These are phyloP conservation scores for Steatocranus sp. DNA, from an alignment of 2,797 vertebrate genomes.

Conservation along the genomic window DNA sequence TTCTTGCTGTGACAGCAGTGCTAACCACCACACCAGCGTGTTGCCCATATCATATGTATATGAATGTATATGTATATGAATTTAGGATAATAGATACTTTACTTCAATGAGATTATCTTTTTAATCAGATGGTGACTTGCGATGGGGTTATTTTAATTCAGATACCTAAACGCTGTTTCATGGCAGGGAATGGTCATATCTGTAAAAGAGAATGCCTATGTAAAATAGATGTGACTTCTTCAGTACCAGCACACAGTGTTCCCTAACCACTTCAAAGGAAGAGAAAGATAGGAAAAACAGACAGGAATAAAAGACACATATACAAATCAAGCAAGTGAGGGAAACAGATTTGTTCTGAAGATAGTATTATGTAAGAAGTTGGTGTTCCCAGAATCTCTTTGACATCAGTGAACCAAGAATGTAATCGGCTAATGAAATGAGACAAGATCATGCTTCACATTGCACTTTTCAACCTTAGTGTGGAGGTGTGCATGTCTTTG, in stretches of 20 bases:
- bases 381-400: slow-evolving; percentile 62
- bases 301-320: slow-evolving; percentile 45
- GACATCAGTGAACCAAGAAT: slow-evolving; percentile 50
- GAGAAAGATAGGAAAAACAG: slow-evolving; percentile 14
- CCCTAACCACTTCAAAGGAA: slow-evolving; percentile 28
- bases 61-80: not conserved
- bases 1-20: not conserved
- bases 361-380: slow-evolving; percentile 55
- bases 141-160: not conserved
- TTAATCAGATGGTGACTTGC: not conserved
- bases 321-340: slow-evolving; percentile 26
- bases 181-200: not conserved
- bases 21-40: not conserved
- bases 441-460: slow-evolving; percentile 48
- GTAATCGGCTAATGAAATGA: slow-evolving; percentile 66
- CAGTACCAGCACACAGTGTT: slow-evolving; percentile 25
- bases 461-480: slow-evolving; percentile 39
- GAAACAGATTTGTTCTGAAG: slow-evolving; percentile 54
- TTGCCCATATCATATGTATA: not conserved
- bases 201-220: not conserved
- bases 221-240: slow-evolving; percentile 8
- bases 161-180: not conserved
- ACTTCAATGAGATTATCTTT: not conserved
- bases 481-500: not conserved
- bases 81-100: not conserved